Conservation (phyloP, 2,113 vertebrate species). For the Solea senegalensis region DNA sequence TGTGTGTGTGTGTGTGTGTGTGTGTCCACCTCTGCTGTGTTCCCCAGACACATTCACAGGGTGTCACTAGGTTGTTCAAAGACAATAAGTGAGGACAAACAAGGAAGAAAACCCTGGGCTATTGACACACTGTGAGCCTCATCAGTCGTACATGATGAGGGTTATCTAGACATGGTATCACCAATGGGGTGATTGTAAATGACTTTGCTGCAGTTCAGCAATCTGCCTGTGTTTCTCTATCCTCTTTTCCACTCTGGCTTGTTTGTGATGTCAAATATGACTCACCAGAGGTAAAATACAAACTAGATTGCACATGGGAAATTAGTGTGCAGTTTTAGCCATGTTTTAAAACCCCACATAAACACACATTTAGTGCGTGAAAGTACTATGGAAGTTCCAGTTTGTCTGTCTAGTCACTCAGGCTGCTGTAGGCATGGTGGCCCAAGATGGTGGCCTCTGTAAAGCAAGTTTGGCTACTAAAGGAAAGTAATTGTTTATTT, state of each 20-base stretch:
- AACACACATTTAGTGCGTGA: no score
- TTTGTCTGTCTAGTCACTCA: no score
- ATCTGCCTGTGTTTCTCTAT: neutral
- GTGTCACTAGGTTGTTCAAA: slow-evolving; percentile 58
- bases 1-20: slow-evolving; percentile 10
- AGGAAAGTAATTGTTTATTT: no score
- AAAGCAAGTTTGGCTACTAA: no score
- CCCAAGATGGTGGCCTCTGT: no score
- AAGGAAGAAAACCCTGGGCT: slow-evolving; percentile 30
- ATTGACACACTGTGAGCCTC: slow-evolving; percentile 29
- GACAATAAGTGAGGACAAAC: slow-evolving; percentile 55
- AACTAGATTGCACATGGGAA: no score
- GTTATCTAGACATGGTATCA: slow-evolving; percentile 6
- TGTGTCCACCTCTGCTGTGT: slow-evolving; percentile 44
- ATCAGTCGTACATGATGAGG: slow-evolving; percentile 34
- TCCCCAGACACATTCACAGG: slow-evolving; percentile 30
- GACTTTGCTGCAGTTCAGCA: neutral
- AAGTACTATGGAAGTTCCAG: no score
- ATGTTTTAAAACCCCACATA: no score
- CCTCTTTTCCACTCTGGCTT: neutral
- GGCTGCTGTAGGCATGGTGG: no score
- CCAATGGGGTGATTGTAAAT: slow-evolving; percentile 14
- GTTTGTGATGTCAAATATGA: no score
- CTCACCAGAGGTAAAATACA: no score
- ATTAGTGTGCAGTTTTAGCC: no score